Percentiles rank a stretch among this genome's conserved stretches.
Conservation (phyloP, 2,113 vertebrate genomes). For the Chaetodon trifascialis region DNA sequence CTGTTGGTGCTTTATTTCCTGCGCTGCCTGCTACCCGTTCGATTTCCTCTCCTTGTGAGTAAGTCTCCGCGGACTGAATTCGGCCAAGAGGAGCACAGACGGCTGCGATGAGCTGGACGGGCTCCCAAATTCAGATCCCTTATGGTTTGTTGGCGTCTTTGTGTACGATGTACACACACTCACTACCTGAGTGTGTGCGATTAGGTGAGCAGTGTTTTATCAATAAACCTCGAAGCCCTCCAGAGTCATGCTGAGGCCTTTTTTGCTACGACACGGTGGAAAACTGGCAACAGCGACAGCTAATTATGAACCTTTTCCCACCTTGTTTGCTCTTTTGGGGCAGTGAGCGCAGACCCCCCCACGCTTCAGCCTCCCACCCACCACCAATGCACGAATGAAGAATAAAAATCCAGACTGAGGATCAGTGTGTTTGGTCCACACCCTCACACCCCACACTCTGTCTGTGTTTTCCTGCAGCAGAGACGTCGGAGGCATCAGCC, state of each 20-base stretch:
- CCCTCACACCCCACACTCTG: too few relatives aligned
- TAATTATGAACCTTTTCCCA: not conserved
- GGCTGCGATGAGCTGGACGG: not conserved
- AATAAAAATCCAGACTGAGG: too few relatives aligned
- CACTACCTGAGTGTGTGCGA: not conserved
- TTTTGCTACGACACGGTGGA: not conserved
- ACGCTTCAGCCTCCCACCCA: too few relatives aligned
- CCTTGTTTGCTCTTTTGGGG: not conserved
- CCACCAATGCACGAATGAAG: too few relatives aligned
- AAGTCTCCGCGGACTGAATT: constrained; percentile 1
- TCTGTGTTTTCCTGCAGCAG: too few relatives aligned
- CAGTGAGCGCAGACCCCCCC: too few relatives aligned
- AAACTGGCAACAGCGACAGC: not conserved
- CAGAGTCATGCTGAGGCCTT: not conserved
- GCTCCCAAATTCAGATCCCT: constrained; percentile 16
- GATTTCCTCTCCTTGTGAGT: not conserved
- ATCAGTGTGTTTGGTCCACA: too few relatives aligned
- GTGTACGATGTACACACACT: not conserved
- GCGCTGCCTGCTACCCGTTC: not conserved
- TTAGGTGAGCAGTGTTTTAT: not conserved
- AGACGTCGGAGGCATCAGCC: too few relatives aligned
- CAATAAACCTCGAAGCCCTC: not conserved
- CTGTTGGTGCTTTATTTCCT: constrained; percentile 1
- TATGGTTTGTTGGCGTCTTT: constrained; percentile 4
- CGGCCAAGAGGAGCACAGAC: not conserved